Percentiles rank a stretch among this genome's conserved stretches.
Conservation (phyloP, 2,888 invertebrate genomes). For the Gasteruption jaculator region DNA sequence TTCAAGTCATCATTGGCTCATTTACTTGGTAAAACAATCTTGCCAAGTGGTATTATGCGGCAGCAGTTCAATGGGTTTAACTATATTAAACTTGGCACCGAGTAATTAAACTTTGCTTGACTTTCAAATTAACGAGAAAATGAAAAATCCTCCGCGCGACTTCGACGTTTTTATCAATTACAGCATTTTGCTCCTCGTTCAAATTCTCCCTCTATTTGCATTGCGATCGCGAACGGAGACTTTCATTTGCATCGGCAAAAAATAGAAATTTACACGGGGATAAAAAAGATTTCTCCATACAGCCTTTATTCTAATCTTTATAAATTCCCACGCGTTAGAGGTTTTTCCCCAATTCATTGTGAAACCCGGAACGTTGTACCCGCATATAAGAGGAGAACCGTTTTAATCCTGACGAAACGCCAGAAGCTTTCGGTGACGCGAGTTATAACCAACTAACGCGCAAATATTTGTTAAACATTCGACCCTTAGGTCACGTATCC, state of each 20-base stretch:
- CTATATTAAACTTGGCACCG: conserved; percentile 45
- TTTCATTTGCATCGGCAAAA: no score
- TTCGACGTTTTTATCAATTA: no score
- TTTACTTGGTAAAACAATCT: conserved; percentile 49
- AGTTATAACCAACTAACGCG: conserved; percentile 44
- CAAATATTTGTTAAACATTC: no score
- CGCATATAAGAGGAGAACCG: conserved; percentile 37
- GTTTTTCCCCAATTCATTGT: conserved; percentile 38
- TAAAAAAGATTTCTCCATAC: conserved; percentile 18
- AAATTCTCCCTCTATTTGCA: no score
- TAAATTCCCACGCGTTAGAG: conserved; percentile 35
- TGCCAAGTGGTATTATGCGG: no score
- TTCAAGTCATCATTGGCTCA: conserved; percentile 50
- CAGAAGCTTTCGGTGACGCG: no score
- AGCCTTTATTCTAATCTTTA: conserved; percentile 36
- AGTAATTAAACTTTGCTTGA: conserved; percentile 45
- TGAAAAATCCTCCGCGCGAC: no score
- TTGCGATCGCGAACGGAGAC: no score
- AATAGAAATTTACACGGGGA: no score
- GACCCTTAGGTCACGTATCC: no score
- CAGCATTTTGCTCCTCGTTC: no score
- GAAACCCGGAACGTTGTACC: conserved; percentile 24
- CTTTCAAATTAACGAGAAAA: no score
- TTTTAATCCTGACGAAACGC: conserved; percentile 40
- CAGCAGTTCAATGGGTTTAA: conserved; percentile 40